A percentile compares a stretch with the other conserved stretches of the same genome.
phyloP scores from a whole-genome alignment of 2,797 vertebrate species.

The Etheostoma perlongum region DNA sequence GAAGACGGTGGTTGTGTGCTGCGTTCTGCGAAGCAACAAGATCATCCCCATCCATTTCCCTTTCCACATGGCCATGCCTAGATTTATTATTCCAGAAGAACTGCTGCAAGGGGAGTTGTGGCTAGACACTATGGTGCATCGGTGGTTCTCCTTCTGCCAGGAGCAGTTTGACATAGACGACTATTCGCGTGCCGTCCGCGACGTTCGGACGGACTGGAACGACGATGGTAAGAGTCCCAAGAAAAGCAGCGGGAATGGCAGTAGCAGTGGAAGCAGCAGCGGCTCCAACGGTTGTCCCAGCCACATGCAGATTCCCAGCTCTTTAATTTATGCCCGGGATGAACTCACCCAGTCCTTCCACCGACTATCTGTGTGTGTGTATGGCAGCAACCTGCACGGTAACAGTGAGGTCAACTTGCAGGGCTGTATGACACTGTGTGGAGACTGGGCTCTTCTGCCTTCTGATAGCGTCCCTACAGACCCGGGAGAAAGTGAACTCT shows the following conservation, averaged over 20 bases:
- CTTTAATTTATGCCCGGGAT: conserved; percentile 93
- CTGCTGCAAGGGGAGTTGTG: conserved; percentile 92
- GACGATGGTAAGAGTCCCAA: conserved; percentile 96
- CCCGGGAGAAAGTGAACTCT: conserved; percentile 89
- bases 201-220: conserved; percentile 93
- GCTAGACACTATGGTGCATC: conserved; percentile 93
- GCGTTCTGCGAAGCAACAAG: conserved; percentile 91
- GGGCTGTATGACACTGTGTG: conserved; percentile 91
- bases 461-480: conserved; percentile 89
- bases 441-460: conserved; percentile 91
- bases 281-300: conserved; percentile 88
- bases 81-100: conserved; percentile 92
- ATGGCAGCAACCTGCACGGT: conserved; percentile 95
- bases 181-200: conserved; percentile 95
- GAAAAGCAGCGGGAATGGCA: conserved; percentile 82
- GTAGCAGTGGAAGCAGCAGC: conserved; percentile 64
- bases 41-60: conserved; percentile 95
- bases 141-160: conserved; percentile 95
- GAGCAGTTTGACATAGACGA: conserved; percentile 98
- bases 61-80: conserved; percentile 90
- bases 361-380: conserved; percentile 96
- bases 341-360: conserved; percentile 99
- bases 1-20: conserved; percentile 98
- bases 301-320: conserved; percentile 92
- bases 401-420: conserved; percentile 98